Evolutionary conservation across 92 coral and sea anemone genomes (phyloP), one percentile per base, ranked within the genome.

Genomic region (Siderastrea radians): DNA sequence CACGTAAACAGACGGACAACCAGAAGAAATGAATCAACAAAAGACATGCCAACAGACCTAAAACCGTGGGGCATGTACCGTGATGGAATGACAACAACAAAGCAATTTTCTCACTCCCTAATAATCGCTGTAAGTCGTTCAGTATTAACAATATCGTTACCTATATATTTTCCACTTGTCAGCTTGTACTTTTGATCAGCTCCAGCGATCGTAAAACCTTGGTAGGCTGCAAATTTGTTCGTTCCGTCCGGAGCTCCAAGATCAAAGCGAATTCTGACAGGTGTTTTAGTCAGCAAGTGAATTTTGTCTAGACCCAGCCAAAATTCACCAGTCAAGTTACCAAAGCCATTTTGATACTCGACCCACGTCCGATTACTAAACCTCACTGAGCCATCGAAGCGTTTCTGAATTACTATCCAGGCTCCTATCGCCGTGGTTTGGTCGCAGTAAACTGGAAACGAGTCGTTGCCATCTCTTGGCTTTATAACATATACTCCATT

Each of bases 291-390:
- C 19, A 94, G 52, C 15, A 93, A 93, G 58, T 89, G 83, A 1
- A 94, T 84, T 81, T 92, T 92, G 45, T 84, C 90, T 47, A 94
- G 77, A 13, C 94, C 97, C 0, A 94, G 90, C 97, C 95, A 94
- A 69, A 68, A 83, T 61, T 94, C 97, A 5, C 93, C 92, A n/a
- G 90, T 10, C 50, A 94, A 72, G 54, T 75, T 80, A 48, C 98
- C 98, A 48, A 94, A 94, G 52, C 98, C 98, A 52, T 77, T 72
- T 9, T 73, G 57, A 46, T 90, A 90, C 50, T 87, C 87, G 4
- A 60, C 53, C 94, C 93, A 90, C 6, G 16, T 75, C 53, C 74
- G 84, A 14, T 49, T 2, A 59, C 89, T 49, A 72, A 95, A 95
- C 62, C 72, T 78, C 63, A 81, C 66, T 9, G 89, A 87, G 91